phyloP scores from a whole-genome alignment of 2,797 vertebrate species.

The Gymnopithys bicolor region DNA sequence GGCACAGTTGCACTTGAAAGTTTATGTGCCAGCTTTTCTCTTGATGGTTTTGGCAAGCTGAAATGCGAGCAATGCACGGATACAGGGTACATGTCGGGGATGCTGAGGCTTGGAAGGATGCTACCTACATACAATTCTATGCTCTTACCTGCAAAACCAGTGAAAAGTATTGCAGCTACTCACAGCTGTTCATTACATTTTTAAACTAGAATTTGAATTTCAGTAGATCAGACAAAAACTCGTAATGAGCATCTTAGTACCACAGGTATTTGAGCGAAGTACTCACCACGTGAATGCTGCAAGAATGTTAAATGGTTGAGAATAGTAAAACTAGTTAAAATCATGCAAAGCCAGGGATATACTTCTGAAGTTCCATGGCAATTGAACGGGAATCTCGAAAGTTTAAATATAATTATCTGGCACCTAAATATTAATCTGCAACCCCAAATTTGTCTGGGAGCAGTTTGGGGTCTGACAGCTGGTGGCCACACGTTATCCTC shows the following conservation, averaged over 20 bases:
- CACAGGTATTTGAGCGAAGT: background rate
- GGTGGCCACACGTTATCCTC: background rate
- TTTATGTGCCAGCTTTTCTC: background rate
- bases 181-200: background rate
- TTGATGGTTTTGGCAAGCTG: background rate
- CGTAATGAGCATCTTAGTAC: background rate
- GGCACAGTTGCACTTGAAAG: background rate
- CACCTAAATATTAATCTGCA: slow-evolving; percentile 22
- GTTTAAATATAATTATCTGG: background rate
- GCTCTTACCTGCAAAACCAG: background rate
- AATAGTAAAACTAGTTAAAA: background rate
- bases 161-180: background rate
- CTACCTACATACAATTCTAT: fast-evolving
- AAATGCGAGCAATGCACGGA: background rate
- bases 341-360: background rate
- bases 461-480: slow-evolving; percentile 9
- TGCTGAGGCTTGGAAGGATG: background rate
- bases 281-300: background rate
- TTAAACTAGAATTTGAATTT: background rate
- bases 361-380: background rate
- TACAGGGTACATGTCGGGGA: background rate
- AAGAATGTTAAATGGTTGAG: background rate
- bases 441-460: background rate
- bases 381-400: background rate
- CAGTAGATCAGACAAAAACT: background rate